Evolutionary conservation across 2,797 vertebrate genomes (phyloP).

Genomic region (Aselliscus stoliczkanus): DNA sequence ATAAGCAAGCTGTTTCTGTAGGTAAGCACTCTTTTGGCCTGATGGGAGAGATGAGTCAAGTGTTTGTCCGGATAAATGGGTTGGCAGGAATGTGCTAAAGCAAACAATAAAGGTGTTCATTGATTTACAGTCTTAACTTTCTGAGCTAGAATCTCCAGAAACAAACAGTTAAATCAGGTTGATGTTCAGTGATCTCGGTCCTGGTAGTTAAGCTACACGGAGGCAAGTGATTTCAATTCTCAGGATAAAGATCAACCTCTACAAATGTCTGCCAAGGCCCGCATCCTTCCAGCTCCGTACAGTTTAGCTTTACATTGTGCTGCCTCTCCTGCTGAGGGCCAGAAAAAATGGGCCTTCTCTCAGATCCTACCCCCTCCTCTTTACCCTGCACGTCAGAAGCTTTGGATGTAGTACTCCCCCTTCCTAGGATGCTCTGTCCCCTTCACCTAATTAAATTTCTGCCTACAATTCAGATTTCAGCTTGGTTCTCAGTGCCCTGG

Average conservation of each 20-base stretch:
- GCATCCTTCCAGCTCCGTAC: background rate
- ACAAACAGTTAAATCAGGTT: background rate
- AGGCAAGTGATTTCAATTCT: background rate
- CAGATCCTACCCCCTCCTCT: background rate
- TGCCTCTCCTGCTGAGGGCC: background rate
- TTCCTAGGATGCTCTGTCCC: background rate
- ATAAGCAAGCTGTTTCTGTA: background rate
- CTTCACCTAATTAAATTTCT: background rate
- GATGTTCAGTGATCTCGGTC: background rate
- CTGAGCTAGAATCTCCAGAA: background rate
- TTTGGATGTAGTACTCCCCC: background rate
- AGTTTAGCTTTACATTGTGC: background rate
- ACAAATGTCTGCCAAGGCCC: background rate
- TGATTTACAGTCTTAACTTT: background rate
- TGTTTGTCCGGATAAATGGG: background rate
- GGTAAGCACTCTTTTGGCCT: background rate
- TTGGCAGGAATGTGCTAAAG: slow-evolving; percentile 29
- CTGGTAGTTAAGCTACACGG: background rate
- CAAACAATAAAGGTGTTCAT: background rate
- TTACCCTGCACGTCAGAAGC: background rate
- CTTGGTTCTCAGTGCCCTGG: background rate
- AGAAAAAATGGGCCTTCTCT: background rate
- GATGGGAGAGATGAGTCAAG: background rate
- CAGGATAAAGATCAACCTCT: slow-evolving; percentile 3
- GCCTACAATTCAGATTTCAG: background rate